These are phyloP conservation scores for Anastrepha ludens DNA, from an alignment of 1,140 invertebrate species.

Conservation along the genomic window DNA sequence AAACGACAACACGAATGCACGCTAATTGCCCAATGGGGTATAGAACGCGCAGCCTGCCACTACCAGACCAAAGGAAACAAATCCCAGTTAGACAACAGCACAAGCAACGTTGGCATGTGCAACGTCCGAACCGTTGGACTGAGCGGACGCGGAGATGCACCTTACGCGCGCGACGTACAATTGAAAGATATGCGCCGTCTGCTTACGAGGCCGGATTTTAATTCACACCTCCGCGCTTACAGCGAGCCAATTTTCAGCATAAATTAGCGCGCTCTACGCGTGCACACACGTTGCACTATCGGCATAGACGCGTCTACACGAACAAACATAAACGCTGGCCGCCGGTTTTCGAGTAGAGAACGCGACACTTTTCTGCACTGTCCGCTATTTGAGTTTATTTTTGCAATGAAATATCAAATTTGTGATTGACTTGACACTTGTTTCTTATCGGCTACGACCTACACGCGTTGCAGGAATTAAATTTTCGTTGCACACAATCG, in stretches of 20 bases:
- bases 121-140: neutral
- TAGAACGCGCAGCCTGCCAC: neutral
- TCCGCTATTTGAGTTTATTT: neutral
- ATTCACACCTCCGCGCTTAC: neutral
- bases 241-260: neutral
- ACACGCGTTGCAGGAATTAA: neutral
- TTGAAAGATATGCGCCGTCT: neutral
- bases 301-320: conserved; percentile 1
- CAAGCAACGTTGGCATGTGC: neutral
- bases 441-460: neutral
- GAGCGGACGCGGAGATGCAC: neutral
- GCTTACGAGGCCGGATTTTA: too few species aligned
- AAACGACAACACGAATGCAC: conserved; percentile 56
- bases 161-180: neutral
- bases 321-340: neutral
- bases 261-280: neutral
- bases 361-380: too few species aligned
- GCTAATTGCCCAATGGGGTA: conserved; percentile 50
- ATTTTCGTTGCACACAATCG: neutral
- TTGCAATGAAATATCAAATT: conserved; percentile 12
- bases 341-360: too few species aligned
- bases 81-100: neutral
- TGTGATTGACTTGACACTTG: conserved; percentile 46
- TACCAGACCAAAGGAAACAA: neutral
- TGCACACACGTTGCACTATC: neutral